phyloP scores from a whole-genome alignment of 2,888 invertebrate genomes.

The Andrena chrysosceles region DNA sequence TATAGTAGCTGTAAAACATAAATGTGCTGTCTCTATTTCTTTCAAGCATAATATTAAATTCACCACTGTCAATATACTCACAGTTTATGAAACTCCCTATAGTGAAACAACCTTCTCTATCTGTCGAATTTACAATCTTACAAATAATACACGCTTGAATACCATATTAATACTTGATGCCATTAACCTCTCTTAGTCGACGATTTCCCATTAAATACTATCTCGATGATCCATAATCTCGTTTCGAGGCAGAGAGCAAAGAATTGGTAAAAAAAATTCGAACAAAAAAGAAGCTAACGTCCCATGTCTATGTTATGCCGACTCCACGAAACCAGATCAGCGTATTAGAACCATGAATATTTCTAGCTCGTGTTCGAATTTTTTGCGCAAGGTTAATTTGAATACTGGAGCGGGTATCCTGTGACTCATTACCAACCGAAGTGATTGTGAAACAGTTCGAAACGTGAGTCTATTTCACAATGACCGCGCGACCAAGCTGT shows the following conservation, averaged over 20 bases:
- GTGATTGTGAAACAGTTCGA: constrained; percentile 10
- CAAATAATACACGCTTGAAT: neutral
- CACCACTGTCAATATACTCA: no score
- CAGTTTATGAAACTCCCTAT: no score
- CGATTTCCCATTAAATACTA: neutral
- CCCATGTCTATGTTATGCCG: neutral
- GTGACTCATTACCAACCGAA: constrained; percentile 21
- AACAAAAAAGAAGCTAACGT: constrained; percentile 4
- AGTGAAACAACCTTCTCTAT: no score
- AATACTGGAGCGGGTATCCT: constrained; percentile 36
- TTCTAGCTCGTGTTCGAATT: constrained; percentile 12
- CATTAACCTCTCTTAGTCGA: neutral
- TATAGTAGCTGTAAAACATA: no score
- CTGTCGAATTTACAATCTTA: no score
- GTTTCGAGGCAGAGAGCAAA: neutral
- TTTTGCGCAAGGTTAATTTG: constrained; percentile 34
- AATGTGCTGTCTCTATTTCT: no score
- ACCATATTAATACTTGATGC: neutral
- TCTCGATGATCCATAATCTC: constrained; percentile 1
- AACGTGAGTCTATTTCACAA: constrained; percentile 8
- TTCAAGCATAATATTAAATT: no score
- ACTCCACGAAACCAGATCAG: constrained; percentile 5
- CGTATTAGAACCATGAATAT: constrained; percentile 24
- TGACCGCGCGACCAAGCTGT: neutral
- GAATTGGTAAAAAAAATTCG: constrained; percentile 10